phyloP scores from a whole-genome alignment of 2,797 vertebrate genomes.

The Argyrosomus regius region DNA sequence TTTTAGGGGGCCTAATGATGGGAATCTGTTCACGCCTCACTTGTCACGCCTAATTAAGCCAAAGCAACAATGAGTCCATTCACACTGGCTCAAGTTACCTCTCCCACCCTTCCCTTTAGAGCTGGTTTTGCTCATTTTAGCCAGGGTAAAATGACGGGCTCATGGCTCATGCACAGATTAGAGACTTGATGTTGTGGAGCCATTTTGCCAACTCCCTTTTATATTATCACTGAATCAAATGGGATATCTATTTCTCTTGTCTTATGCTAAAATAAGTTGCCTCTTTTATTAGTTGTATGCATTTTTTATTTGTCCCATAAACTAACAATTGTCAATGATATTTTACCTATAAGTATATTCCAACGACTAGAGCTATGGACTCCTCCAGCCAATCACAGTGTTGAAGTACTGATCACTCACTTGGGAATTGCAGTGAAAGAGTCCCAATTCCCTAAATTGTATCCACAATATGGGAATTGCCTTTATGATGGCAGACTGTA shows the following conservation, averaged over 20 bases:
- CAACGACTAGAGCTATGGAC: background rate
- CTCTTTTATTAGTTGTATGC: background rate
- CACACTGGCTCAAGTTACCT: conserved; percentile 88
- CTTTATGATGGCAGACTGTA: background rate
- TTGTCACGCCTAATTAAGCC: conserved; percentile 90
- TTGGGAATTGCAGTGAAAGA: conserved; percentile 7
- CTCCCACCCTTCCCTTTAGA: conserved; percentile 60
- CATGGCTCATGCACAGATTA: conserved; percentile 31
- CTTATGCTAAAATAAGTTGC: background rate
- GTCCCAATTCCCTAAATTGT: background rate
- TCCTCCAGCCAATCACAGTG: background rate
- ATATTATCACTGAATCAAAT: background rate
- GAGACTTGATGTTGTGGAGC: conserved; percentile 28
- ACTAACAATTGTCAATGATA: background rate
- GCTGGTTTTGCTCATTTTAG: conserved; percentile 68
- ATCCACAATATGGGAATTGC: background rate
- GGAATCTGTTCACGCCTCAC: conserved; percentile 90
- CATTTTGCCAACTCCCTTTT: conserved; percentile 33
- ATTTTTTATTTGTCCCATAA: background rate
- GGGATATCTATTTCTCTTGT: background rate
- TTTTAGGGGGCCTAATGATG: conserved; percentile 90
- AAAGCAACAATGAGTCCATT: conserved; percentile 89
- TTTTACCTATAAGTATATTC: background rate
- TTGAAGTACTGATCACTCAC: conserved; percentile 2
- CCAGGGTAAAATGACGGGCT: conserved; percentile 42